Evolutionary conservation across 2,888 invertebrate species (phyloP).

Genomic region (Acleris laterana): DNA sequence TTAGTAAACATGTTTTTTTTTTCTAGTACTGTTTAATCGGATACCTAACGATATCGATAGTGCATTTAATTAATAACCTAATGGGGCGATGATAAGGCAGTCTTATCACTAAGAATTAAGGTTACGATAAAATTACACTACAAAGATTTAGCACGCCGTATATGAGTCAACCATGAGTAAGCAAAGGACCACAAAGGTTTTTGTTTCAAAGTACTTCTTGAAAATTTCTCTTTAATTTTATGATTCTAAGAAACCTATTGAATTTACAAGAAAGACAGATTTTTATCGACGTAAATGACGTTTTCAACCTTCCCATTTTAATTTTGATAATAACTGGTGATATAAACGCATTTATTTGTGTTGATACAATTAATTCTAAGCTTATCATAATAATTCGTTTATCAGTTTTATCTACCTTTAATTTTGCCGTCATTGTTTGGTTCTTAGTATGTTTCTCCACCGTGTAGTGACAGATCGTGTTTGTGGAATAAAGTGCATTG

Average conservation of each 20-base stretch:
- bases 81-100: conserved; percentile 23
- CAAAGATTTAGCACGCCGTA: conserved; percentile 14
- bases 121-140: conserved; percentile 21
- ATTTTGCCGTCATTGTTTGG: conserved; percentile 20
- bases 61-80: conserved; percentile 22
- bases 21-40: not conserved
- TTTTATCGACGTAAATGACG: no score
- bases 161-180: no score
- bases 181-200: no score
- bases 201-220: no score
- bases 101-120: conserved; percentile 30
- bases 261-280: no score
- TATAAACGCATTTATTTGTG: not conserved
- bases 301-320: no score
- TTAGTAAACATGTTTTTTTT: not conserved
- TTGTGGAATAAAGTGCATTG: not conserved
- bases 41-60: conserved; percentile 18
- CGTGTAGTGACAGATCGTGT: conserved; percentile 11
- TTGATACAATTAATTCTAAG: not conserved
- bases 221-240: no score
- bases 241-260: no score
- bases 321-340: no score
- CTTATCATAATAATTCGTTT: conserved; percentile 14
- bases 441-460: conserved; percentile 19
- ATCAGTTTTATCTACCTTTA: conserved; percentile 24